These are phyloP conservation scores for Mirza zaza DNA, from an alignment of 2,113 vertebrate genomes.

Conservation along the genomic window DNA sequence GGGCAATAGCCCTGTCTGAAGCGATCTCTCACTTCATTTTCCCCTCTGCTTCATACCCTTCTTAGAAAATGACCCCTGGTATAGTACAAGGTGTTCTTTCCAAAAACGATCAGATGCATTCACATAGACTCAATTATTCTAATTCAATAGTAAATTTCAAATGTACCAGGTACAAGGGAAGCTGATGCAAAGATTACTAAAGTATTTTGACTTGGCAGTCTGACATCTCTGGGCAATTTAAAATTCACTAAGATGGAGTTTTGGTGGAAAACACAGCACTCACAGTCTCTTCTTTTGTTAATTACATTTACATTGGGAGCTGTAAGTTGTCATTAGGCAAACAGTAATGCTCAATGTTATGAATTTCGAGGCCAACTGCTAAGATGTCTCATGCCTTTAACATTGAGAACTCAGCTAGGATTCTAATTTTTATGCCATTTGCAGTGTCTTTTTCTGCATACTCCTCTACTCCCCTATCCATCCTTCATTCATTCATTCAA, in stretches of 20 bases:
- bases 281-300: background rate
- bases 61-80: background rate
- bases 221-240: background rate
- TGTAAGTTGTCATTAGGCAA: background rate
- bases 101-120: background rate
- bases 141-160: background rate
- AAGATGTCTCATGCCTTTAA: background rate
- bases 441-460: background rate
- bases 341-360: background rate
- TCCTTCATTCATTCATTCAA: background rate
- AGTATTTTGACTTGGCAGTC: background rate
- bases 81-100: background rate
- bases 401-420: background rate
- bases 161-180: background rate
- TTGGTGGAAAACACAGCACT: background rate
- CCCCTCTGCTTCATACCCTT: background rate
- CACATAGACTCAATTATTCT: background rate
- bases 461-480: too few species aligned
- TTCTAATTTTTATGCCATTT: background rate
- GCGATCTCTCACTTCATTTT: background rate
- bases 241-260: conserved; percentile 1
- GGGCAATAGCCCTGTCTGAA: background rate
- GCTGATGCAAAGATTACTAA: background rate
- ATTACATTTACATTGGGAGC: background rate
- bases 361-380: background rate